Evolutionary conservation across 2,888 invertebrate species (phyloP).

Genomic region (Parapristionchus giblindavisi): DNA sequence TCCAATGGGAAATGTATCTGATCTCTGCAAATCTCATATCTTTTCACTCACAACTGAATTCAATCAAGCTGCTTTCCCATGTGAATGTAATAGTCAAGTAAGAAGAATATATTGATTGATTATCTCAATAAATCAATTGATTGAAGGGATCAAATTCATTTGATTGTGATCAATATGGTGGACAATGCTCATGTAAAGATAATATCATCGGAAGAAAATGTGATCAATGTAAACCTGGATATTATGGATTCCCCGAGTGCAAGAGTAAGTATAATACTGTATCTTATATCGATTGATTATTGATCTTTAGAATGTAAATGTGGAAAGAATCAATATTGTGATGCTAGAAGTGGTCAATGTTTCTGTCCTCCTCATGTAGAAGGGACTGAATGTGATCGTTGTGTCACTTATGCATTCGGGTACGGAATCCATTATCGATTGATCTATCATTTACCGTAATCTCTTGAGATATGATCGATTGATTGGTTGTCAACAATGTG

Average conservation of each 20-base stretch:
- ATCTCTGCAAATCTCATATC: conserved; percentile 87
- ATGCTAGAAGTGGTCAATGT: conserved; percentile 87
- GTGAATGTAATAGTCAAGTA: conserved; percentile 82
- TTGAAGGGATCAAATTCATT: conserved; percentile 80
- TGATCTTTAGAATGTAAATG: conserved; percentile 73
- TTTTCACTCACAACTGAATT: conserved; percentile 93
- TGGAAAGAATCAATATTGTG: conserved; percentile 86
- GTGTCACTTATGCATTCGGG: conserved; percentile 87
- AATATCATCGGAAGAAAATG: conserved; percentile 90
- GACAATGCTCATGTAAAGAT: conserved; percentile 90
- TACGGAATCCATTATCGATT: conserved; percentile 77
- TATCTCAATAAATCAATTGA: not conserved
- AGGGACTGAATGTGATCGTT: conserved; percentile 88
- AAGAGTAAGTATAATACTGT: conserved; percentile 54
- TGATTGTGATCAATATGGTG: conserved; percentile 91
- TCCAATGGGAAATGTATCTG: conserved; percentile 47
- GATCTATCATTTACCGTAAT: conserved; percentile 79
- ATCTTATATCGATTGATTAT: not conserved
- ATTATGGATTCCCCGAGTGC: conserved; percentile 94
- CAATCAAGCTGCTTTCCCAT: conserved; percentile 89
- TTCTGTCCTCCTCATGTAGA: conserved; percentile 90
- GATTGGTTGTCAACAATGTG: conserved; percentile 93
- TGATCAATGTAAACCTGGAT: conserved; percentile 85
- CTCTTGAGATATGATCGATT: conserved; percentile 78
- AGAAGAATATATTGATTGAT: not conserved